Base-by-base conservation (phyloP, 2,113 vertebrate species). In the Balaenoptera acutorostrata region DNA sequence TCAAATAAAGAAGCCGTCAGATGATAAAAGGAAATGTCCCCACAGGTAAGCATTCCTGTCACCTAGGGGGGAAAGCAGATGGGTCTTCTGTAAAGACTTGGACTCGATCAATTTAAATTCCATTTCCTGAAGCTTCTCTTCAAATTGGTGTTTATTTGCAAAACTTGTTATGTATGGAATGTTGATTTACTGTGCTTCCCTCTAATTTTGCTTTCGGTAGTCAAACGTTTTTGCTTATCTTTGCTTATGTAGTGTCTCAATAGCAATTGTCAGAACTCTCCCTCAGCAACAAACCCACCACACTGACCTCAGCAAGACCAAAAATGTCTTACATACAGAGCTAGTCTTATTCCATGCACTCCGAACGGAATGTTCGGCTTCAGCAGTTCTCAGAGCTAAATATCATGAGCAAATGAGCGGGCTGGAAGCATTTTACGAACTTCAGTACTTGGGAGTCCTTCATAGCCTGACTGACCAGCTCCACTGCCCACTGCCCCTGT, bases 1-100 rank as follows among this genome's bases (percentile, higher is more conserved):
- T 96, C 74, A 97, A 97, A 94, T 96, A 95, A 97, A 94, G 82
- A 92, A 98, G 93, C 89, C 83, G 92, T 97, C 93, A 31, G 68
- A 96, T 95, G 93, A 97, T 88, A 61, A 92, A 0, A 90, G 81
- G 97, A 89, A 86, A 80, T 41, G 13, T 29, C 5, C 3, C 23
- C 21, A 68, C 33, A 12, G 12, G 36, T 52, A 85, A 95, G 10
- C 27, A 64, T 81, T 64, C 46, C 49, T 69, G 2, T 31, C 25
- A 69, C 27, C n/a, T 36, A 44, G 31, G 27, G 59, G 44, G 52
- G 57, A 88, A 57, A 41, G 36, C 14, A 68, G 64, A 55, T 52
- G 29, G 25, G 10, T 69, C 46, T 92, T 83, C 82, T 52, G 33
- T 44, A 78, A 96, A 81, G 78, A 52, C 31, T 72, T 75, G 18